These are phyloP conservation scores for Theretra japonica DNA, from an alignment of 2,888 invertebrate genomes.

Conservation along the genomic window DNA sequence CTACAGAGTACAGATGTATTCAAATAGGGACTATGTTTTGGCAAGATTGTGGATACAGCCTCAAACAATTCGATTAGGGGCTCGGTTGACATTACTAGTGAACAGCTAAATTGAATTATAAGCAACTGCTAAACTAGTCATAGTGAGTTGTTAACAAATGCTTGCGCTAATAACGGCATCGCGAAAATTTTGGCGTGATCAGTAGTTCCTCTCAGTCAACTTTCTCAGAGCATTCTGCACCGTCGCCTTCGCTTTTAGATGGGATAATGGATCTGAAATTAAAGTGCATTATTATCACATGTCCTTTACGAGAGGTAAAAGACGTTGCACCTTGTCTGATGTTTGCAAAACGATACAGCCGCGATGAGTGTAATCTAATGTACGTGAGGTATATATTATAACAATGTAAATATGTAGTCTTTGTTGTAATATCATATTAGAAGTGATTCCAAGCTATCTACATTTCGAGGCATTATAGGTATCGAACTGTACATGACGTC, in stretches of 20 bases:
- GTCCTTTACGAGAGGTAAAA: slow-evolving; percentile 32
- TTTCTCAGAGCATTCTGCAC: slow-evolving; percentile 84
- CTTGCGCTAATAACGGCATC: slow-evolving; percentile 68
- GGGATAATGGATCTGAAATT: slow-evolving; percentile 82
- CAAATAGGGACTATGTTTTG: slow-evolving; percentile 53
- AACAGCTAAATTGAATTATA: slow-evolving; percentile 37
- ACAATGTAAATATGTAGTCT: slow-evolving; percentile 15
- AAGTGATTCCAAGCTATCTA: slow-evolving; percentile 48
- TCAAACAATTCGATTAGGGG: slow-evolving; percentile 51
- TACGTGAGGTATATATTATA: slow-evolving; percentile 22
- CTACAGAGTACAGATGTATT: slow-evolving; percentile 17
- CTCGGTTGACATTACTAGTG: slow-evolving; percentile 42
- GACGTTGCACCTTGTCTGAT: not conserved
- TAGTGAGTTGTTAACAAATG: slow-evolving; percentile 68
- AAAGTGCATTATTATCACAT: slow-evolving; percentile 42
- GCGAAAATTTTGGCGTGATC: slow-evolving; percentile 55
- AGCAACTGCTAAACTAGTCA: slow-evolving; percentile 35
- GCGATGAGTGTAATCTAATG: slow-evolving; percentile 17
- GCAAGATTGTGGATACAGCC: slow-evolving; percentile 65
- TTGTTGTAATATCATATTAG: slow-evolving; percentile 33
- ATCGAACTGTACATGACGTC: slow-evolving; percentile 37
- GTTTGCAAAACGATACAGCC: slow-evolving; percentile 14
- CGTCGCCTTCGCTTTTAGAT: slow-evolving; percentile 83
- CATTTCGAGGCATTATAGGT: slow-evolving; percentile 41
- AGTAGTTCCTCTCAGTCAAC: slow-evolving; percentile 81